Evolutionary conservation across 2,797 vertebrate species (phyloP), one percentile per base, ranked within the genome.

Genomic region (Lerista edwardsae): DNA sequence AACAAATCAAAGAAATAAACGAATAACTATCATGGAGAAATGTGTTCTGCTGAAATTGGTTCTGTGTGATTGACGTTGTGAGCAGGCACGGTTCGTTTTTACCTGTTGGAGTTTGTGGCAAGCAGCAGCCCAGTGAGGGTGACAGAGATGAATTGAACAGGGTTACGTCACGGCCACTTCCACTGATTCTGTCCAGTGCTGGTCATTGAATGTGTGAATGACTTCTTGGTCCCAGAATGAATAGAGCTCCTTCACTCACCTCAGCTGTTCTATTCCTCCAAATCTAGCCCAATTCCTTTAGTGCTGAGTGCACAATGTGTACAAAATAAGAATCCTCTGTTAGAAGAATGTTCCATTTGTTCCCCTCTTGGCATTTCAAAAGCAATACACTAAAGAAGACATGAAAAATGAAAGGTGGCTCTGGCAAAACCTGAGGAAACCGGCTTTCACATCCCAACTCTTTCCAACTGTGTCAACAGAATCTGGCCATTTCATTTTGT

Each of bases 401-500:
- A 79, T 89, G 89, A 57, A 91, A 93, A 82, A 86, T 86, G 57
- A 88, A 90, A 0, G 41, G 64, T 41, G 65, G 85, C 59, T 80
- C 77, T 79, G 88, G 93, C 88, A 44, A 79, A 90, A 91, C 84
- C 91, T 12, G 64, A 85, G 90, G 92, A 91, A 77, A 93, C 86
- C 84, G 93, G 47, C 87, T 84, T 86, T 91, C 90, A 89, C 73
- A 80, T 76, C 3, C 59, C 77, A 0, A 1, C 91, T 34, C 61
- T 86, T 91, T 89, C 89, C 67, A 90, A 6, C 85, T 83, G 64
- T 39, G 77, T 91, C 92, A 4, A 85, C 82, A 91, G 80, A 88
- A 92, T 91, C 80, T 87, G 93, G 92, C 92, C 74, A 80, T 89
- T 86, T 27, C 92, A 88, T 93, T 93, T 86, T 80, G 51, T 86